Conservation (phyloP, 1,140 invertebrate species). For the Pristionchus pacificus region DNA sequence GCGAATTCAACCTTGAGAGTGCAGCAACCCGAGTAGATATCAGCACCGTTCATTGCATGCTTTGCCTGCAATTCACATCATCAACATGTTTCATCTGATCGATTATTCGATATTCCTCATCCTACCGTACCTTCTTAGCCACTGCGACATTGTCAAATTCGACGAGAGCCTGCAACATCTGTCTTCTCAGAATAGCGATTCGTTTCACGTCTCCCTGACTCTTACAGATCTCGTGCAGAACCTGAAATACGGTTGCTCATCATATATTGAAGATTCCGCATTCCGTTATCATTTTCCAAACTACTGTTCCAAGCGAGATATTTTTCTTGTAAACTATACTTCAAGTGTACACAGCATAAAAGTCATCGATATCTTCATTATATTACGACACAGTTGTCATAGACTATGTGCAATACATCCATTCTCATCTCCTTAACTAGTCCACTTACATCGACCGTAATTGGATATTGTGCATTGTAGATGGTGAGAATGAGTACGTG, state of each 20-base stretch:
- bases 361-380: too few species aligned
- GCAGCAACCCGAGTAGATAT: conserved; percentile 98
- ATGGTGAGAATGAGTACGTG: conserved; percentile 90
- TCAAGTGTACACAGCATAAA: too few species aligned
- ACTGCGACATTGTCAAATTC: conserved; percentile 94
- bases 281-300: too few species aligned
- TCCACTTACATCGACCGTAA: conserved; percentile 81
- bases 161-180: conserved; percentile 90
- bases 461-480: conserved; percentile 92
- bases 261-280: too few species aligned
- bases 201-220: conserved; percentile 90
- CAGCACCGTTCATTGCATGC: conserved; percentile 87
- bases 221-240: conserved; percentile 71
- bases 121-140: conserved; percentile 70
- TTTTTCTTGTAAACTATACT: too few species aligned
- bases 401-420: too few species aligned
- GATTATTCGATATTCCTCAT: too few species aligned
- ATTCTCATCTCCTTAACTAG: conserved; percentile 85
- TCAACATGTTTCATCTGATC: neutral
- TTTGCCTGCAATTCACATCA: conserved; percentile 65
- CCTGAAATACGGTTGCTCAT: conserved; percentile 66
- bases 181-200: conserved; percentile 98
- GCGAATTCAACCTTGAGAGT: conserved; percentile 98
- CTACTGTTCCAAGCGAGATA: too few species aligned
- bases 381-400: too few species aligned